Base-by-base conservation (phyloP, 2,888 invertebrate species). In the Chromoteleia sp. region DNA sequence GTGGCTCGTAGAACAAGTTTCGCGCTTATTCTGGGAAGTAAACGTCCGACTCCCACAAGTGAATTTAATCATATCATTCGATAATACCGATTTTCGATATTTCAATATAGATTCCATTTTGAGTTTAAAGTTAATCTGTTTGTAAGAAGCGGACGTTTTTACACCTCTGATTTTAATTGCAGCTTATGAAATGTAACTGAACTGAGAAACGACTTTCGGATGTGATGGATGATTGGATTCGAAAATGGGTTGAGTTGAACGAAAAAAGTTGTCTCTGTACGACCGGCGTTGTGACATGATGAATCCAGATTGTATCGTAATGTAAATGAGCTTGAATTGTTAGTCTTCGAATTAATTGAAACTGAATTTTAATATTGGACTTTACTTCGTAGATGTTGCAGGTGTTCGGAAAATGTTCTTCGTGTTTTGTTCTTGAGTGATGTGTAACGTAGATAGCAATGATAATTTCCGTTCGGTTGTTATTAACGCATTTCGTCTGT, bases 381-480 rank as follows among this genome's bases (percentile, higher is more conserved):
- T 50, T 39, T 19, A 19, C 33, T 33, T n/a, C 45, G 0, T 33
- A 10, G 19, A 63, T n/a, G 25, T 21, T 65, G 59, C 70, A 61
- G 52, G 59, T 71, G 61, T 52, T 61, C 29, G 45, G 61, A 41
- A 71, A 71, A 71, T 43, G 48, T 30, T 59, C 12, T 7, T 25
- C 41, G 14, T 15, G 14, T 61, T 43, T 43, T 33, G 14, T 68
- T 67, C 17, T 59, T 59, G 59, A 59, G 17, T 15, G 71, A 71
- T 59, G 45, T 33, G 33, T 15, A 17, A 48, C 12, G 29, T 1
- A 36, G 59, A 59, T 59, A 71, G 21, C 39, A 14, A 19, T 39
- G 71, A 71, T 59, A 71, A 59, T 59, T 59, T 71, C 50, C 71
- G 50, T 71, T 45, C 12, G 1, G 12, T 41, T 41, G 39, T 14